Evolutionary conservation across 2,797 vertebrate genomes (phyloP).

Genomic region (Pseudochaenichthys georgianus): DNA sequence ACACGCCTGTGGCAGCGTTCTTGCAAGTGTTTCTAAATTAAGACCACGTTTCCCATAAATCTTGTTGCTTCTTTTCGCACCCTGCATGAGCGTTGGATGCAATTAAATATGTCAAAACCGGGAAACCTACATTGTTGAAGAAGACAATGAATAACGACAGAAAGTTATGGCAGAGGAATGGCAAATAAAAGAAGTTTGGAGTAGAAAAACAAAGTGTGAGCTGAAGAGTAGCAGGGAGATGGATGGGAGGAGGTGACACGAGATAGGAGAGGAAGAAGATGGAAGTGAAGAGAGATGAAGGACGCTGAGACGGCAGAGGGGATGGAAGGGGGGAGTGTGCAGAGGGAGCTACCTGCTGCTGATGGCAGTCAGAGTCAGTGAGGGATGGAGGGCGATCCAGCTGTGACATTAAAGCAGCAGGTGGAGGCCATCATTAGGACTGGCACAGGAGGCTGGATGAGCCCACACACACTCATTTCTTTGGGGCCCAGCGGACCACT

Average conservation of each 20-base stretch:
- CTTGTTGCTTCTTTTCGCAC: not conserved
- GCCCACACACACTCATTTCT: constrained; percentile 93
- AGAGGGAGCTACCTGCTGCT: constrained; percentile 81
- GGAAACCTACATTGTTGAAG: too few relatives aligned
- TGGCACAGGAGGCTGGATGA: constrained; percentile 94
- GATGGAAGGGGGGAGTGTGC: constrained; percentile 60
- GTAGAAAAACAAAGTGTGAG: not conserved
- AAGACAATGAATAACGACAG: too few relatives aligned
- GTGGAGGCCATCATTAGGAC: constrained; percentile 98
- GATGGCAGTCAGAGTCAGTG: constrained; percentile 87
- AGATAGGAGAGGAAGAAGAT: constrained; percentile 60
- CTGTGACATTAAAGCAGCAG: constrained; percentile 99
- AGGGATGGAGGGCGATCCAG: constrained; percentile 96
- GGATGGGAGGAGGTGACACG: constrained; percentile 43
- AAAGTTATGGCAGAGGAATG: too few relatives aligned
- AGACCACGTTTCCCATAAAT: constrained; percentile 3
- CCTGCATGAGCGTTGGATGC: not conserved
- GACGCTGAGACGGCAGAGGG: constrained; percentile 58
- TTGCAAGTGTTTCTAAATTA: constrained; percentile 1
- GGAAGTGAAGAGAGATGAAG: constrained; percentile 65
- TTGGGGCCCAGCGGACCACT: constrained; percentile 89
- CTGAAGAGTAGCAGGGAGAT: constrained; percentile 19
- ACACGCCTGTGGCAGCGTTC: not conserved
- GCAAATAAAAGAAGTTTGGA: too few relatives aligned
- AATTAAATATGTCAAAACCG: not conserved